Base-by-base conservation (phyloP, 1,140 invertebrate species). In the Cydia pomonella region DNA sequence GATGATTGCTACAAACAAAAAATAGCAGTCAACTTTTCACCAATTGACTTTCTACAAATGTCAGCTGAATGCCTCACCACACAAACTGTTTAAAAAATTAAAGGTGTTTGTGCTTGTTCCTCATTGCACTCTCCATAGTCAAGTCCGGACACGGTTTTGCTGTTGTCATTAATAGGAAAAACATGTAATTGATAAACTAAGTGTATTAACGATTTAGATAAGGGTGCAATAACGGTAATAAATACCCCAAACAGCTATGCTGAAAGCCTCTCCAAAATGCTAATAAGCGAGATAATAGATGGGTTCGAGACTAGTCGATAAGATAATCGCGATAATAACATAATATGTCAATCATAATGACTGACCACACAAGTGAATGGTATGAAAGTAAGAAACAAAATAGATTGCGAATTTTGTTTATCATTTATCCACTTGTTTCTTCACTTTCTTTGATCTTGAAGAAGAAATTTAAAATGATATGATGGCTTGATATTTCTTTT, bases 231-330 rank as follows among this genome's bases (percentile, higher is more conserved):
- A 47, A 72, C 44, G 23, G 44, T 41, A 72, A 72, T 72, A 47
- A 59, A 72, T 23, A 13, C 38, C 10, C 21, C 6, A 72, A 72
- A 72, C 38, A 21, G 13, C 44, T 72, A 72, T 21, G 12, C 38
- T 47, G 74, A 77, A 81, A 80, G 73, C 62, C 80, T 77, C 80
- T 82, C 74, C 27, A 80, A 79, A 75, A 79, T 73, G 76, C 62
- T 78, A 82, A 82, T 80, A 79, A 77, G 62, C 76, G 69, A 72
- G 41, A 74, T 82, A 82, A 78, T 79, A 77, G 73, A 71, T 72
- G 71, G 59, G 50, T 76, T 75, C 78, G 38, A 59, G n/a, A 38
- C 29, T 18, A 29, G 33, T 29, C 29, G 64, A 69, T 69, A 69
- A 69, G 64, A 69, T 69, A 64, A 69, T 38, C 29, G 64, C 27